Base-by-base conservation (phyloP, 2,113 vertebrate species). In the Catagonus wagneri region DNA sequence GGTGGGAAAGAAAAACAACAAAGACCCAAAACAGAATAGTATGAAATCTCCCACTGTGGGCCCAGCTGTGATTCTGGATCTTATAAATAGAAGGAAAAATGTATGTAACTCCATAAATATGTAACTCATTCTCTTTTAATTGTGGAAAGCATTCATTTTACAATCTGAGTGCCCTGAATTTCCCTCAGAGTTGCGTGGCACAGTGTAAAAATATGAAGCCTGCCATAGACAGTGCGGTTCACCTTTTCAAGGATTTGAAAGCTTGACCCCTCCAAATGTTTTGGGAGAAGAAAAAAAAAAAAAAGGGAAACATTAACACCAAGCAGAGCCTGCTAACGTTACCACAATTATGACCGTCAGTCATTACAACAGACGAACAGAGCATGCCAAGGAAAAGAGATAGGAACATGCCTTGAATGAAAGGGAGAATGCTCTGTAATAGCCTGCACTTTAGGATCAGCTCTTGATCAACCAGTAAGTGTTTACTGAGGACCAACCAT, bases 41-140 rank as follows among this genome's bases (percentile, higher is more conserved):
- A 97, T 88, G 96, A 96, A 93, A 78, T 89, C 17, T 96, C 3
- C 32, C 94, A 16, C 52, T 29, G 71, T 87, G 34, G 96, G 94
- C 92, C 95, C 92, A 96, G 60, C 17, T 17, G 32, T 52, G 80
- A 19, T 19, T 96, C 74, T 95, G 89, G 29, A 32, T 75, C 92
- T 97, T 94, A 83, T 94, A 94, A 98, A 97, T 19, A 29, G 27
- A 11, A 83, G 11, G 34, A 90, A 50, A 50, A 83, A 90, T 14
- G n/a, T 63, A 78, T 23, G 88, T 60, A 83, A n/a, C 32, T 90
- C 34, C 44, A 84, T 63, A 96, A 93, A 76, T 11, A 89, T 89
- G 8, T 61, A 76, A 11, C 29, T 96, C 92, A 72, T 78, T 93
- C 81, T n/a, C 32, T 93, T 97, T 96, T 80, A 32, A 95, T 25